A percentile compares a stretch with the other conserved stretches of the same genome.
These are phyloP conservation scores for Scalopus aquaticus DNA, from an alignment of 2,113 vertebrate species.

Conservation along the genomic window DNA sequence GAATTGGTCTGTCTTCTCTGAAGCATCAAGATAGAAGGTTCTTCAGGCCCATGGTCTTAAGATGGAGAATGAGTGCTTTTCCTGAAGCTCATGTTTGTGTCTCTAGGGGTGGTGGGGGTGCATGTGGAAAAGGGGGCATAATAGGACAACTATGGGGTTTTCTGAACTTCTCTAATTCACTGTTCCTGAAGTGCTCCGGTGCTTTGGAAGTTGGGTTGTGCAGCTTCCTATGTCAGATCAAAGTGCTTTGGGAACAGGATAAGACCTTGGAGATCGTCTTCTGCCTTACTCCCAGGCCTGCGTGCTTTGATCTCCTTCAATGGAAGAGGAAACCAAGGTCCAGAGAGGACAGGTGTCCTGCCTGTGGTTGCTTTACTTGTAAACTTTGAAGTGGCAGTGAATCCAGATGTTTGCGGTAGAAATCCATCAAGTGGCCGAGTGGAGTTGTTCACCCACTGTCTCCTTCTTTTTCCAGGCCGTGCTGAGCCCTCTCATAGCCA, in stretches of 20 bases:
- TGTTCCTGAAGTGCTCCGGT: not conserved
- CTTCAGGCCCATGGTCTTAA: not conserved
- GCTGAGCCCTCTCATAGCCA: slow-evolving; percentile 97
- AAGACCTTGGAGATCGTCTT: not conserved
- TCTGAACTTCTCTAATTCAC: not conserved
- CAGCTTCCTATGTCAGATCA: not conserved
- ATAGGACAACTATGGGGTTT: not conserved
- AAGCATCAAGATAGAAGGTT: not conserved
- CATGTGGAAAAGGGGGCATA: not conserved
- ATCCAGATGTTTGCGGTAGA: not conserved
- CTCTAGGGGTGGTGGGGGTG: no score
- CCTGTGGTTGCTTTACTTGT: not conserved
- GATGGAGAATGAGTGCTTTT: not conserved
- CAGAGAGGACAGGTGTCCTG: not conserved
- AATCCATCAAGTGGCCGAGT: not conserved
- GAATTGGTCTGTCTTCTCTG: not conserved
- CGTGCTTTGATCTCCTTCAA: not conserved
- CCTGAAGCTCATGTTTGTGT: not conserved
- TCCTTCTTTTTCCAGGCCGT: slow-evolving; percentile 88
- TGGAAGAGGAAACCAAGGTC: not conserved
- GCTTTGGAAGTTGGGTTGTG: not conserved
- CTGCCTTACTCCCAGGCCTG: not conserved
- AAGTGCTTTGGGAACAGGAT: not conserved
- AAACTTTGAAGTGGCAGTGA: not conserved
- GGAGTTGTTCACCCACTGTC: slow-evolving; percentile 35